A percentile compares a stretch with the other conserved stretches of the same genome.
These are phyloP conservation scores for Pseudococcus longispinus DNA, from an alignment of 2,888 invertebrate species.

Conservation along the genomic window DNA sequence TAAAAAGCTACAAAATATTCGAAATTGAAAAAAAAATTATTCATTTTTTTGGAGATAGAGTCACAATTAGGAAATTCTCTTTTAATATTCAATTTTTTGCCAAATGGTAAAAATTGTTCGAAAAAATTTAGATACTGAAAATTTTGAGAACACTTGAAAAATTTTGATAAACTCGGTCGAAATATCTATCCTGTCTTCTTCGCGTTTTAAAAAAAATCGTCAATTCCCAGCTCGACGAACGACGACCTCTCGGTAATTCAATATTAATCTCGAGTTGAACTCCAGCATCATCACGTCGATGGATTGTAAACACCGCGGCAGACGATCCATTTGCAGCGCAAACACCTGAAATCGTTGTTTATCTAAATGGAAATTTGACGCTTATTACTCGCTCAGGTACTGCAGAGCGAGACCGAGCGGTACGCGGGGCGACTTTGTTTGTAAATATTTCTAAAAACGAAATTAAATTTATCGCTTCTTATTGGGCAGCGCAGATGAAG, in stretches of 20 bases:
- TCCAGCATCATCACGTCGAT: neutral
- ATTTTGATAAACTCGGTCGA: too few relatives aligned
- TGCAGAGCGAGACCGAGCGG: neutral
- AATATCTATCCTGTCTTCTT: too few relatives aligned
- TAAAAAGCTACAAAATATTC: too few relatives aligned
- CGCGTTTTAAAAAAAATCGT: too few relatives aligned
- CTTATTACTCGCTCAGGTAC: neutral
- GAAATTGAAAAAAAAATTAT: too few relatives aligned
- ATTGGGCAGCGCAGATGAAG: neutral
- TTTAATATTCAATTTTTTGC: too few relatives aligned
- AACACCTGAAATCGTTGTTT: constrained; percentile 2
- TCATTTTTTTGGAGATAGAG: too few relatives aligned
- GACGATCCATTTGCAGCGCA: neutral
- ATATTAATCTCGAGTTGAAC: neutral
- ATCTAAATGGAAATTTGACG: constrained; percentile 11
- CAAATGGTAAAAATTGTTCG: too few relatives aligned
- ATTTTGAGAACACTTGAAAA: too few relatives aligned
- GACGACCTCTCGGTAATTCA: neutral
- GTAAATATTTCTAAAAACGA: constrained; percentile 26
- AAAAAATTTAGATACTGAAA: too few relatives aligned
- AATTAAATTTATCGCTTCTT: constrained; percentile 31
- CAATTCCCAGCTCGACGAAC: neutral
- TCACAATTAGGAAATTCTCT: too few relatives aligned
- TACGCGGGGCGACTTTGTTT: neutral
- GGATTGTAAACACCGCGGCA: neutral